Evolutionary conservation across 2,797 vertebrate species (phyloP).

Genomic region (Lacerta agilis): DNA sequence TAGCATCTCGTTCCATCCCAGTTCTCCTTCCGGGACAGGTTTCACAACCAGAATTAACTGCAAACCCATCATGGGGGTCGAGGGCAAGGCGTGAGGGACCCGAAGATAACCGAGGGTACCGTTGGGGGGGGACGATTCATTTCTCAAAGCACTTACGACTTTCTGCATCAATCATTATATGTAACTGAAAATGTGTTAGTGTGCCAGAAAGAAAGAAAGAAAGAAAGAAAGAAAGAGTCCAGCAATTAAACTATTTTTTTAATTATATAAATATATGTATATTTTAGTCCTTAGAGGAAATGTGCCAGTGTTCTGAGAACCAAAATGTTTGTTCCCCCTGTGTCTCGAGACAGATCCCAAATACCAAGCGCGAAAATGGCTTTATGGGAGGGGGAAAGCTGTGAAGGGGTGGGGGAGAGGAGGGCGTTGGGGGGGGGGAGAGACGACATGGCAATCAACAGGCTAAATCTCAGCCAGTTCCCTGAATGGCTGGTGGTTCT

Average conservation of each 20-base stretch:
- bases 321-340: slow-evolving; percentile 27
- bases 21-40: neutral
- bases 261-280: slow-evolving; percentile 69
- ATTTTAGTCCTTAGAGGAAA: slow-evolving; percentile 66
- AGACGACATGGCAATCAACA: slow-evolving; percentile 13
- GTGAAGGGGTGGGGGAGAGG: neutral
- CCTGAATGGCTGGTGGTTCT: neutral
- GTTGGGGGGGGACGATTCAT: neutral
- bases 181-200: neutral
- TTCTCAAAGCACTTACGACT: slow-evolving; percentile 9
- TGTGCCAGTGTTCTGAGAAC: slow-evolving; percentile 68
- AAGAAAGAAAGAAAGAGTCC: neutral
- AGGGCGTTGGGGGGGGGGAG: neutral
- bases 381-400: neutral
- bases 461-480: neutral
- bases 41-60: neutral
- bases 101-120: slow-evolving; percentile 52
- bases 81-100: neutral
- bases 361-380: neutral
- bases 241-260: slow-evolving; percentile 72
- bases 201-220: slow-evolving; percentile 9
- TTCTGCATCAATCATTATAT: fast-evolving
- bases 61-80: too few species aligned
- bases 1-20: neutral
- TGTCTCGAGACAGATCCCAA: neutral